A percentile compares a stretch with the other conserved stretches of the same genome.
Conservation (phyloP, 2,888 invertebrate genomes). For the Andricus curvator region DNA sequence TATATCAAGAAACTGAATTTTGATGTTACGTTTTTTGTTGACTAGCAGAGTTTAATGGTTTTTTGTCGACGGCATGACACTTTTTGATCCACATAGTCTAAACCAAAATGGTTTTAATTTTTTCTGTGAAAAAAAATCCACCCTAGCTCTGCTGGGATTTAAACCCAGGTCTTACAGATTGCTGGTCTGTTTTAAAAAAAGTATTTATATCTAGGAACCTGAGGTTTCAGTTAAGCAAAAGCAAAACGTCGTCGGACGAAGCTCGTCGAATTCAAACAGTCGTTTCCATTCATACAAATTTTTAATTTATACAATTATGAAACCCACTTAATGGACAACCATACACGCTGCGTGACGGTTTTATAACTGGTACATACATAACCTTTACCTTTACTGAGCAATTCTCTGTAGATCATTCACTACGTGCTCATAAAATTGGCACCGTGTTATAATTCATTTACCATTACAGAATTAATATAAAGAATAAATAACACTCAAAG, state of each 20-base stretch:
- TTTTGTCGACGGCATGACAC: too few species aligned
- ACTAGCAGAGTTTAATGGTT: too few species aligned
- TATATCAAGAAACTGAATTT: too few species aligned
- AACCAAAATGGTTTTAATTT: too few species aligned
- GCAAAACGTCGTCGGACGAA: constrained; percentile 61
- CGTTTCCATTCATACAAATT: not conserved
- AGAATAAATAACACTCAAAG: constrained; percentile 50
- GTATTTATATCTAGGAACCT: too few species aligned
- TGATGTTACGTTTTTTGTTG: too few species aligned
- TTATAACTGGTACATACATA: not conserved
- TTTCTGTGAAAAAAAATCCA: too few species aligned
- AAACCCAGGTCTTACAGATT: too few species aligned
- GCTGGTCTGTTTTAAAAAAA: too few species aligned
- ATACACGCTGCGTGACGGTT: not conserved
- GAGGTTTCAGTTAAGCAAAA: not conserved
- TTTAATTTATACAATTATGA: not conserved
- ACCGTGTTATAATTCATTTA: constrained; percentile 56
- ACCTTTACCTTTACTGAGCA: not conserved
- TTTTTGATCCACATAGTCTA: too few species aligned
- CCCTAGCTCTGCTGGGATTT: too few species aligned
- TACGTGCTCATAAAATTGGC: constrained; percentile 62
- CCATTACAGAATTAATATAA: not conserved
- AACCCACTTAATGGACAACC: not conserved
- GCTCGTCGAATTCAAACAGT: constrained; percentile 60
- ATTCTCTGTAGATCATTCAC: not conserved